A percentile compares a stretch with the other conserved stretches of the same genome.
phyloP scores from a whole-genome alignment of 2,797 vertebrate species.

The Lepus oiostolus region DNA sequence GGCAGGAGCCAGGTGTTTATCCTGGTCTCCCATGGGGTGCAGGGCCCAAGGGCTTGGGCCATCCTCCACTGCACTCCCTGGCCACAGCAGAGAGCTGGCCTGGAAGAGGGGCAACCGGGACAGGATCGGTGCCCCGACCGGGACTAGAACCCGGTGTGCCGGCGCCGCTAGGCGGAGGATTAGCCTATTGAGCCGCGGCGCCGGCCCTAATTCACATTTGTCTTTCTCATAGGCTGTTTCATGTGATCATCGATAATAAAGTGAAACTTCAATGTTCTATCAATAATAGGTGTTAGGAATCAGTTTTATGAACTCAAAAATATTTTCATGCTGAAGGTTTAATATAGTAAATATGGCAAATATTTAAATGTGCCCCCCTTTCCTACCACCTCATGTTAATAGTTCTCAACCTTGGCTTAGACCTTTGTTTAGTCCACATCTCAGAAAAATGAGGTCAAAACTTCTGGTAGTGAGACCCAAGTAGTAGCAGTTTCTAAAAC shows the following conservation, averaged over 20 bases:
- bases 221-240: slow-evolving; percentile 21
- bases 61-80: too few species aligned
- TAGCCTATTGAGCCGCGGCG: too few species aligned
- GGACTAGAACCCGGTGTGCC: too few species aligned
- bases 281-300: neutral
- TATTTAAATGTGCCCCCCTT: neutral
- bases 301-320: neutral
- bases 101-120: too few species aligned
- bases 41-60: too few species aligned
- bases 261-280: slow-evolving; percentile 37
- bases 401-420: neutral
- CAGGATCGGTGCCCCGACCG: too few species aligned
- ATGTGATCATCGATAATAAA: neutral
- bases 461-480: neutral
- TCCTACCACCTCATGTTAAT: too few species aligned
- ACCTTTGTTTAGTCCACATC: neutral
- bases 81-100: too few species aligned
- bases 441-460: neutral
- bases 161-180: too few species aligned
- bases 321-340: neutral
- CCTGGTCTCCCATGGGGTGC: too few species aligned
- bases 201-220: neutral
- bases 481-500: neutral
- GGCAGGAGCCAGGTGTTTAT: too few species aligned
- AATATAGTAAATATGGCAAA: neutral